These are phyloP conservation scores for Tragelaphus strepsiceros DNA, from an alignment of 2,113 vertebrate species.

Conservation along the genomic window DNA sequence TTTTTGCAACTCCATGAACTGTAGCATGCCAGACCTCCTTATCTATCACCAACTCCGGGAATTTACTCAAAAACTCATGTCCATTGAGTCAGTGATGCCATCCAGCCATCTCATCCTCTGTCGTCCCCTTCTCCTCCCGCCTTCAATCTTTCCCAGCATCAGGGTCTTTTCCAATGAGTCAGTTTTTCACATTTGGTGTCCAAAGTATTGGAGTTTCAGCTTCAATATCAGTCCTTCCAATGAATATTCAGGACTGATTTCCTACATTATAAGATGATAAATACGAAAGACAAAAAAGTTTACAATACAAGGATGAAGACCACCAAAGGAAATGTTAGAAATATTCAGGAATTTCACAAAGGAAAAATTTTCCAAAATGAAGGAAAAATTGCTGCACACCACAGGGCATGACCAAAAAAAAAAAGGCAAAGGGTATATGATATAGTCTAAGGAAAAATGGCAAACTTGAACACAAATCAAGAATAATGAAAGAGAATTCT, in stretches of 20 bases:
- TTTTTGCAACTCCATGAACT: background rate
- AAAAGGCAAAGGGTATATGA: background rate
- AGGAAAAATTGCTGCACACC: background rate
- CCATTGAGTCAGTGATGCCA: background rate
- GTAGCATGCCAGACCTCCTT: background rate
- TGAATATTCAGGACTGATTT: background rate
- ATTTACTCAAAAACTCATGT: background rate
- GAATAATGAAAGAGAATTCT: background rate
- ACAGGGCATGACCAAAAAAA: background rate
- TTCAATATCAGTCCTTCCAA: background rate
- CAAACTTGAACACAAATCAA: slow-evolving; percentile 14
- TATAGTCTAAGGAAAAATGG: background rate
- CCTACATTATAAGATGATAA: background rate
- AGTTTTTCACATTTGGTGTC: background rate
- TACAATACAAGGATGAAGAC: background rate
- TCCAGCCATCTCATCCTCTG: background rate
- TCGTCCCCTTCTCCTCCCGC: background rate
- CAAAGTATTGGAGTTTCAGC: background rate
- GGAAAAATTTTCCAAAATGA: background rate
- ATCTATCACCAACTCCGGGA: background rate
- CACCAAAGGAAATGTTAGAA: background rate
- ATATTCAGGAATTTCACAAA: background rate
- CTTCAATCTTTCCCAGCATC: background rate
- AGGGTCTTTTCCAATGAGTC: background rate
- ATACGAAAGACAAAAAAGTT: background rate